These are phyloP conservation scores for Darevskia nairensis DNA, from an alignment of 2,797 vertebrate species.

Conservation along the genomic window DNA sequence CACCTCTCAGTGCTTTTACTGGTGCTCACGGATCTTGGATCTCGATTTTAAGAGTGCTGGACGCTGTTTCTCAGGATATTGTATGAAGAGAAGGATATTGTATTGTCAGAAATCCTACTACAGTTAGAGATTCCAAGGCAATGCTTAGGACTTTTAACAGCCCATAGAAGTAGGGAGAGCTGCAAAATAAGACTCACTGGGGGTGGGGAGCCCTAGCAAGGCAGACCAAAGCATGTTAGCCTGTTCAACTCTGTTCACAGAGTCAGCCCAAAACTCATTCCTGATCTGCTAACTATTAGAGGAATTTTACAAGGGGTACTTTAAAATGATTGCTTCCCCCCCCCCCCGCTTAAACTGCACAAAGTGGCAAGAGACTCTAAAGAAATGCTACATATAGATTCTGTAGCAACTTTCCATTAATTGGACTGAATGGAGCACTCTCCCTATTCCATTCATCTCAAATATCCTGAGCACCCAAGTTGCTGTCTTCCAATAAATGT, in stretches of 20 bases:
- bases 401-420: too few species aligned
- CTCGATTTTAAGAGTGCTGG: slow-evolving; percentile 1
- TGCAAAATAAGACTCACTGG: neutral
- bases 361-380: too few species aligned
- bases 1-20: slow-evolving; percentile 12
- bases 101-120: neutral
- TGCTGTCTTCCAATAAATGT: neutral
- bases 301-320: too few species aligned
- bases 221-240: too few species aligned
- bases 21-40: slow-evolving; percentile 2
- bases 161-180: neutral
- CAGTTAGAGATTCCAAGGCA: neutral
- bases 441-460: neutral
- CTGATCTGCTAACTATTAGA: too few species aligned
- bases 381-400: too few species aligned
- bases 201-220: too few species aligned
- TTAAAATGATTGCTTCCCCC: too few species aligned
- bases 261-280: too few species aligned
- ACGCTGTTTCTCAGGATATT: slow-evolving; percentile 20
- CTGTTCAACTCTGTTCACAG: too few species aligned
- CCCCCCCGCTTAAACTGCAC: too few species aligned
- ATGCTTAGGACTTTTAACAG: neutral
- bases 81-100: slow-evolving; percentile 12
- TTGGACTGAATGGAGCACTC: too few species aligned
- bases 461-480: neutral